phyloP scores from a whole-genome alignment of 2,888 invertebrate genomes.

The Lordiphosa andalusiaca region DNA sequence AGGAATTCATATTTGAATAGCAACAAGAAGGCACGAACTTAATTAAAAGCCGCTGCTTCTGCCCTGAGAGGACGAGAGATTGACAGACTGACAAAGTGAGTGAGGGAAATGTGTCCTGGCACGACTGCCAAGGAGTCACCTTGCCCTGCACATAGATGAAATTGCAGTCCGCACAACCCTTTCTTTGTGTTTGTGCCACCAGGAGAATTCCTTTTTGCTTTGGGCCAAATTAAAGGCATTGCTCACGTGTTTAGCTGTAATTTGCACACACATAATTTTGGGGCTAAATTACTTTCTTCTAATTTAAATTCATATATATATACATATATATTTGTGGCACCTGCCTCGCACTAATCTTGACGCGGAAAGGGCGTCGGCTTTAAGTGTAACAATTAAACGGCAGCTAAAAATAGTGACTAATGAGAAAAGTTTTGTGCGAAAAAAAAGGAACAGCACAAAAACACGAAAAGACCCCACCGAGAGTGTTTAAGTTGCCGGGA shows the following conservation, averaged over 20 bases:
- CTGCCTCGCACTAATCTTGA: conserved; percentile 60
- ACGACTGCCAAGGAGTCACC: conserved; percentile 24
- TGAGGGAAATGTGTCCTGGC: not conserved
- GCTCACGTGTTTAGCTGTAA: conserved; percentile 43
- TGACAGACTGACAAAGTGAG: conserved; percentile 14
- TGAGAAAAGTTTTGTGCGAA: conserved; percentile 60
- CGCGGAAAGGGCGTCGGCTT: not conserved
- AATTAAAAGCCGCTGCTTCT: conserved; percentile 49
- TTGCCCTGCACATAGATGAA: conserved; percentile 46
- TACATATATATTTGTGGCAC: conserved; percentile 36
- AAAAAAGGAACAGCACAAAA: conserved; percentile 42
- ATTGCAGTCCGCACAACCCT: conserved; percentile 40
- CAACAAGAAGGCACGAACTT: conserved; percentile 55
- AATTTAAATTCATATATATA: conserved; percentile 28
- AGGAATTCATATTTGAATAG: conserved; percentile 47
- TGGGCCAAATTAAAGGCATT: conserved; percentile 45
- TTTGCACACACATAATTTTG: conserved; percentile 24
- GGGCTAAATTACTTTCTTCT: conserved; percentile 28
- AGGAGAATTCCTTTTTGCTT: conserved; percentile 4
- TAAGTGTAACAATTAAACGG: conserved; percentile 55
- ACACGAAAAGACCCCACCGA: conserved; percentile 6
- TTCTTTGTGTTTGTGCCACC: conserved; percentile 11
- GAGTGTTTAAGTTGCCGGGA: conserved; percentile 33
- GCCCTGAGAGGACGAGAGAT: conserved; percentile 6
- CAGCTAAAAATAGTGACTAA: conserved; percentile 71